A percentile compares a stretch with the other conserved stretches of the same genome.
phyloP scores from a whole-genome alignment of 1,140 invertebrate species.

The Vollenhovia emeryi region DNA sequence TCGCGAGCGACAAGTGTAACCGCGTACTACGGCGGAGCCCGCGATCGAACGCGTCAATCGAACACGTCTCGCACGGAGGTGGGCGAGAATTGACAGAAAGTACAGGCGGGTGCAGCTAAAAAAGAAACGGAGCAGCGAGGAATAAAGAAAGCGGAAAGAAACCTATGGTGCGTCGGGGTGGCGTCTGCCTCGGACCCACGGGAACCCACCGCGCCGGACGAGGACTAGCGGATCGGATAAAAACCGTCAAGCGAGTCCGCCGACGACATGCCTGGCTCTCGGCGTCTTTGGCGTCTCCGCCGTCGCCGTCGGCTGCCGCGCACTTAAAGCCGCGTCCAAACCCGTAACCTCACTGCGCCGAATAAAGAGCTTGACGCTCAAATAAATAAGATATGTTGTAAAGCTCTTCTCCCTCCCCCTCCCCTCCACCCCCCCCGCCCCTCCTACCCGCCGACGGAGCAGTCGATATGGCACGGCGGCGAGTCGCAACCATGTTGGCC shows the following conservation, averaged over 20 bases:
- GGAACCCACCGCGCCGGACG: background rate
- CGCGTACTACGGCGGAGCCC: too few species aligned
- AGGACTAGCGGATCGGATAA: slow-evolving; percentile 35
- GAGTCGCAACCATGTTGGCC: background rate
- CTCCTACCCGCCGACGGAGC: background rate
- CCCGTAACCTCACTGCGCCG: background rate
- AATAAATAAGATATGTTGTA: background rate
- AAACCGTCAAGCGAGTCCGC: slow-evolving; percentile 25
- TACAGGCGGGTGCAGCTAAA: background rate
- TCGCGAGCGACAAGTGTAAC: background rate
- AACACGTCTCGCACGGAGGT: too few species aligned
- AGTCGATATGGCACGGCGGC: background rate
- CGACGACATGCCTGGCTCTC: slow-evolving; percentile 19
- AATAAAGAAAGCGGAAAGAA: background rate
- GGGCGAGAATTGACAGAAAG: background rate
- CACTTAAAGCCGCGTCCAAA: background rate
- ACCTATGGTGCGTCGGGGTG: background rate
- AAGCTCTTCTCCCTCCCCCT: background rate
- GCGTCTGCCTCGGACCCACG: background rate
- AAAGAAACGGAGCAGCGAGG: background rate
- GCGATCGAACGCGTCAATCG: background rate
- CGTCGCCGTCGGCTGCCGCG: background rate
- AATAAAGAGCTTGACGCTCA: background rate
- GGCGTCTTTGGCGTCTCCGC: slow-evolving; percentile 38
- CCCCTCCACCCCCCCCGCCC: too few species aligned